Evolutionary conservation across 2,113 vertebrate genomes (phyloP).

Genomic region (Grantiella picta): DNA sequence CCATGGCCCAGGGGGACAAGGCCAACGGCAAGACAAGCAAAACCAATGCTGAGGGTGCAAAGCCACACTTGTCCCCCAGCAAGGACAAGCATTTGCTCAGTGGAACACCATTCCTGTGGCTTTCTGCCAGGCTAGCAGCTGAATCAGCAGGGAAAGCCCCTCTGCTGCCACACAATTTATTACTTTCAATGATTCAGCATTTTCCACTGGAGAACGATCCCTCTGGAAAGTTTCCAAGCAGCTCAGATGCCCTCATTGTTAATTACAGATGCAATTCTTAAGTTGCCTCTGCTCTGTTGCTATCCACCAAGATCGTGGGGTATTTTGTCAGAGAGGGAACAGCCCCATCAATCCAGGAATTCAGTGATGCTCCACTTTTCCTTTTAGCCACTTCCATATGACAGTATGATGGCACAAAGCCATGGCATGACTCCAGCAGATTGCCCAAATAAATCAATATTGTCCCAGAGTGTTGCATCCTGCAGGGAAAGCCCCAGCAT

Average conservation of each 20-base stretch:
- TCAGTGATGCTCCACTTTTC: fast-evolving
- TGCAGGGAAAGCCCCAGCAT: neutral
- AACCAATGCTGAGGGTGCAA: neutral
- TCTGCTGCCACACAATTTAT: neutral
- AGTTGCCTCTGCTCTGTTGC: neutral
- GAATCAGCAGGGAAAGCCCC: neutral
- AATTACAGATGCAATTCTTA: neutral
- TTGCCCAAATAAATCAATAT: neutral
- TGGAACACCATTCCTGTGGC: neutral
- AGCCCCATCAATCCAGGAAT: fast-evolving
- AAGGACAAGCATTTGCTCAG: fast-evolving
- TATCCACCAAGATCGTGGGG: neutral
- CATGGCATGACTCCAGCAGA: neutral
- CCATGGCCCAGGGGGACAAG: neutral
- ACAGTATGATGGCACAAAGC: neutral
- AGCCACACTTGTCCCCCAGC: neutral
- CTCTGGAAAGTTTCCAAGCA: neutral
- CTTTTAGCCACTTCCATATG: neutral
- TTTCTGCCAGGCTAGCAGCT: neutral
- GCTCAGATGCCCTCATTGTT: neutral
- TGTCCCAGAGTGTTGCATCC: fast-evolving
- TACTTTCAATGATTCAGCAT: neutral
- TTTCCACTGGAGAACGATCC: neutral
- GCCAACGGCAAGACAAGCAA: neutral
- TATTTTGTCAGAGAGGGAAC: neutral